Percentiles rank a stretch among this genome's conserved stretches.
Evolutionary conservation across 2,113 vertebrate genomes (phyloP).

Genomic region (Ahaetulla prasina): DNA sequence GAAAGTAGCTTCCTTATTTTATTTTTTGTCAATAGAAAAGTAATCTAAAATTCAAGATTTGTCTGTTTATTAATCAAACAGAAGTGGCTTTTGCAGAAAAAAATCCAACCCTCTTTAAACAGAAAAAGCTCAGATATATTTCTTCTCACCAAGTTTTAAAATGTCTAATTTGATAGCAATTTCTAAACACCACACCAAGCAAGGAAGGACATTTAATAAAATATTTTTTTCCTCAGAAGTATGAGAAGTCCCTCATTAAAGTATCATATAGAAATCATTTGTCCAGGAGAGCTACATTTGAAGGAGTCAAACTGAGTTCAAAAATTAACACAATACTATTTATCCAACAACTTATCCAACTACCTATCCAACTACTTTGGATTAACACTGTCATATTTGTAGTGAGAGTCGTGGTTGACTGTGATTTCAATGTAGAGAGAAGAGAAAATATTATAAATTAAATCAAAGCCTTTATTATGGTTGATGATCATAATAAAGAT

Average conservation of each 20-base stretch:
- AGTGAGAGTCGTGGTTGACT: no score
- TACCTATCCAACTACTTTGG: neutral
- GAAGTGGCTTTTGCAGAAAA: neutral
- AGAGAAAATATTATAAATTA: neutral
- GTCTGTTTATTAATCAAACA: neutral
- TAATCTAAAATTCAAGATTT: neutral
- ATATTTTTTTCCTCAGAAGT: neutral
- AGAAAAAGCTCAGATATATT: neutral
- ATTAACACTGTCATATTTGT: neutral
- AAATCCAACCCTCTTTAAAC: no score
- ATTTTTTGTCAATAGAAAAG: neutral
- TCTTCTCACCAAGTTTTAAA: neutral
- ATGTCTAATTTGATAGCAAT: neutral
- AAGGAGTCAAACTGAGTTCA: neutral
- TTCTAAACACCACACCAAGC: neutral
- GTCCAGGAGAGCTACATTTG: neutral
- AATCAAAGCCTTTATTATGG: neutral
- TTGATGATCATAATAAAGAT: neutral
- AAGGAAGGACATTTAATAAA: neutral
- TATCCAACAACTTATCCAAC: neutral
- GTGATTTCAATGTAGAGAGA: neutral
- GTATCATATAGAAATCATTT: neutral
- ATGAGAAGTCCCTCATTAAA: neutral
- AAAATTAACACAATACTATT: neutral
- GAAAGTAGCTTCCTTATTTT: neutral